phyloP scores from a whole-genome alignment of 2,888 invertebrate genomes.

The Saturnia japonica region DNA sequence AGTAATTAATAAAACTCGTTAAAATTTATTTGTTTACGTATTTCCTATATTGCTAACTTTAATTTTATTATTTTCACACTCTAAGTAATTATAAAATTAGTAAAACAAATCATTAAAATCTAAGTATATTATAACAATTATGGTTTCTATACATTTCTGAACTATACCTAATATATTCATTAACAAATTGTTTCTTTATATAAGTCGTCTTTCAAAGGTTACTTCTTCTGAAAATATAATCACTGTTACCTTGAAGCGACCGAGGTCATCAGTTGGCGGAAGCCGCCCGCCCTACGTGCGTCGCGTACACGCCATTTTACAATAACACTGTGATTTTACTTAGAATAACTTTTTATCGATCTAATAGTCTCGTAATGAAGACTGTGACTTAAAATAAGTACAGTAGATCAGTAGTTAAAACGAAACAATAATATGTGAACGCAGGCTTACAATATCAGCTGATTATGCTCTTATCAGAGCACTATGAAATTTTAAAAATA shows the following conservation, averaged over 20 bases:
- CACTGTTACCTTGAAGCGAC: slow-evolving; percentile 45
- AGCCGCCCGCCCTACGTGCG: slow-evolving; percentile 45
- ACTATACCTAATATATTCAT: slow-evolving; percentile 32
- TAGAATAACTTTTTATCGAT: slow-evolving; percentile 14
- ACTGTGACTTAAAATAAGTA: not conserved
- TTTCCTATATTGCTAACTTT: no score
- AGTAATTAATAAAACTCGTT: no score
- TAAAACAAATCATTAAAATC: not conserved
- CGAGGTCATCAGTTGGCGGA: slow-evolving; percentile 57
- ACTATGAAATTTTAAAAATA: not conserved
- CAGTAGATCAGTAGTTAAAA: not conserved
- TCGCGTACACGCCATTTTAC: slow-evolving; percentile 63
- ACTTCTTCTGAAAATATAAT: slow-evolving; percentile 26
- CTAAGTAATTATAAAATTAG: not conserved
- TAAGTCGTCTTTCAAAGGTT: slow-evolving; percentile 17
- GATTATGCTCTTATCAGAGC: not conserved
- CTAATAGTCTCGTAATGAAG: slow-evolving; percentile 4
- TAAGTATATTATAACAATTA: not conserved
- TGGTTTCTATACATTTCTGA: not conserved
- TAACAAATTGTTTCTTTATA: slow-evolving; percentile 32
- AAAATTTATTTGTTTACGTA: no score
- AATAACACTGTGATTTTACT: slow-evolving; percentile 50
- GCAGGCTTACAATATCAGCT: not conserved
- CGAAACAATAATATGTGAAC: not conserved
- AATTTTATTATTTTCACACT: not conserved